Evolutionary conservation across 2,888 invertebrate genomes (phyloP), one percentile per base, ranked within the genome.

Genomic region (Odontomyia ornata): DNA sequence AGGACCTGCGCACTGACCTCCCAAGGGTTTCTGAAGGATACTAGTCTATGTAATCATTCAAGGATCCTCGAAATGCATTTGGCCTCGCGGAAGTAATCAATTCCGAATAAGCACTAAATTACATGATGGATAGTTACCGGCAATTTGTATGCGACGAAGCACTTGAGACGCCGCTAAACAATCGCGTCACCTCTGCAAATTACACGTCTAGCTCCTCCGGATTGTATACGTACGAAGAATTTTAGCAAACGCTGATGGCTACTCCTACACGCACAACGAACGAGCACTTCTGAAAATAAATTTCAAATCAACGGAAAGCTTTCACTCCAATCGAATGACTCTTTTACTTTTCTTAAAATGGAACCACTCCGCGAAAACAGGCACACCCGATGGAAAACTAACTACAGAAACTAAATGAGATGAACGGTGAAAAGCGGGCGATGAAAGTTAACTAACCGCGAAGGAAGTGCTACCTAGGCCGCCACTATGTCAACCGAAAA

Each of bases 261-360:
- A n/a, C 69, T 69, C 25, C 47, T 23, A 69, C 47, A 25, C 69
- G 47, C 47, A 18, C 65, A 65, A 43, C 18, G 28, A 25, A 3
- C 43, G 9, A 65, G 36, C 65, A 69, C 46, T 69, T 69, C 46
- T 69, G 69, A 46, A 69, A 67, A 18, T 67, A 67, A 47, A 69
- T 46, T 60, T 60, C 18, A 46, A 47, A 25, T 69, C 11, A 69
- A 15, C 21, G 15, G 47, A 46, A 69, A 69, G 69, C 69, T 69
- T 47, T 46, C 27, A 36, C 15, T 13, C 25, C 43, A 69, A 13
- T 4, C 9, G 28, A 28, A 30, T 64, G 25, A 23, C 4, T 60
- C 21, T 30, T 5, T 64, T 64, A 64, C 64, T 30, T 64, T 64
- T 30, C 11, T n/a, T 30, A 9, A 4, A 30, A 3, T 36, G 36